Conservation (phyloP, 2,888 invertebrate species). For the Matsumyia berberina region DNA sequence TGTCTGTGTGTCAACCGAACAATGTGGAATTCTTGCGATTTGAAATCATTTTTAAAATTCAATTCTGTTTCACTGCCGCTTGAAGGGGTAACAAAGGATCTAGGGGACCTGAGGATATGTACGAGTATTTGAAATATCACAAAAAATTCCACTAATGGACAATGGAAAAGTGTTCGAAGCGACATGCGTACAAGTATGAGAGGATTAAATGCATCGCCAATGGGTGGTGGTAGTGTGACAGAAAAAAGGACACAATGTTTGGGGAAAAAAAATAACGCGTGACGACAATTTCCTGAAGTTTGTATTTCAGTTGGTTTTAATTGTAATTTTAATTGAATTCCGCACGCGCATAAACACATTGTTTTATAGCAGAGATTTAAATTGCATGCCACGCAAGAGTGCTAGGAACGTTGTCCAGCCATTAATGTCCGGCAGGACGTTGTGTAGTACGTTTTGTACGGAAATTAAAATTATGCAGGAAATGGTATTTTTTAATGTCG, state of each 20-base stretch:
- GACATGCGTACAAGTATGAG: not conserved
- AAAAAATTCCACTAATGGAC: conserved; percentile 36
- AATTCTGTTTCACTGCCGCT: conserved; percentile 4
- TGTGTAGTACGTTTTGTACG: conserved; percentile 2
- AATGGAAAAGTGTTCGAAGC: conserved; percentile 16
- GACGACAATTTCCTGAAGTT: conserved; percentile 26
- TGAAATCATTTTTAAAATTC: conserved; percentile 23
- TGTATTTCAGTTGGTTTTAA: conserved; percentile 42
- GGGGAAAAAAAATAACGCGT: conserved; percentile 22
- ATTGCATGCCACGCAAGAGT: conserved; percentile 15
- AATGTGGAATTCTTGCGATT: conserved; percentile 31
- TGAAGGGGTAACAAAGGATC: conserved; percentile 15
- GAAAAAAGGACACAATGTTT: conserved; percentile 4
- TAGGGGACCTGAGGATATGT: not conserved
- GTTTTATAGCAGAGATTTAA: conserved; percentile 20
- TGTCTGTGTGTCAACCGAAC: conserved; percentile 34
- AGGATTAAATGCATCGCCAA: not conserved
- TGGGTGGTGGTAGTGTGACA: conserved; percentile 3
- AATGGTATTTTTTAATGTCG: conserved; percentile 19
- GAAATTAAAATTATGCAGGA: conserved; percentile 20
- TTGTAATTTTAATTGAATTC: conserved; percentile 66
- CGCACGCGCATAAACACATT: conserved; percentile 27
- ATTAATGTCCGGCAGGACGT: not conserved
- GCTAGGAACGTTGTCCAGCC: not conserved
- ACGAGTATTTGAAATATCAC: not conserved